Percentiles rank a stretch among this genome's conserved stretches.
Evolutionary conservation across 2,113 vertebrate genomes (phyloP).

Genomic region (Erythrocercus mccallii): DNA sequence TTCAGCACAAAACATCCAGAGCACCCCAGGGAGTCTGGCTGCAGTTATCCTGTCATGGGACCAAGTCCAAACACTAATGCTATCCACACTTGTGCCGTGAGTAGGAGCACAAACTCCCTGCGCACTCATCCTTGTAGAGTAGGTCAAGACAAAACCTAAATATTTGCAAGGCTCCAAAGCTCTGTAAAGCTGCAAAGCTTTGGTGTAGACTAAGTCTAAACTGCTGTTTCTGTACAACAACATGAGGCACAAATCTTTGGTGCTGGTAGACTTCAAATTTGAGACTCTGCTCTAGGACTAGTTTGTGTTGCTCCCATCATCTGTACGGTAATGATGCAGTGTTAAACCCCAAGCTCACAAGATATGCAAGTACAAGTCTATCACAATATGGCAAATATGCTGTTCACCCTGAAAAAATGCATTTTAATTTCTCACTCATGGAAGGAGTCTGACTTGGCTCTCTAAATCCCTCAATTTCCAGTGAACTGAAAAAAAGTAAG

Average conservation of each 20-base stretch:
- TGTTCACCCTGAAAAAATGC: background rate
- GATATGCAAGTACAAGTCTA: background rate
- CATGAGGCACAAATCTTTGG: background rate
- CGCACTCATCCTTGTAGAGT: background rate
- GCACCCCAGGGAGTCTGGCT: slow-evolving; percentile 54
- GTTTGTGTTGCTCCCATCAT: background rate
- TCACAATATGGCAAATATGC: background rate
- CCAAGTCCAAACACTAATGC: slow-evolving; percentile 1
- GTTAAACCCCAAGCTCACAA: background rate
- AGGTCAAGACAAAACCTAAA: background rate
- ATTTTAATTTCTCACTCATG: background rate
- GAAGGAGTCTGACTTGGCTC: background rate
- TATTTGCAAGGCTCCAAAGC: background rate
- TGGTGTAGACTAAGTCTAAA: background rate
- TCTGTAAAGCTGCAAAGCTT: background rate
- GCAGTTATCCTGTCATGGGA: background rate
- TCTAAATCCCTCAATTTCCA: background rate
- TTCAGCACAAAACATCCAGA: slow-evolving; percentile 38
- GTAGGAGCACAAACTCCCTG: background rate
- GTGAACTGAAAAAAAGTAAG: background rate
- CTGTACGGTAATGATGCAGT: background rate
- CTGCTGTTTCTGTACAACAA: background rate
- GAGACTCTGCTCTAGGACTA: background rate
- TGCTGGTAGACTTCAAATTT: background rate
- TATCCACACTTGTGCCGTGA: slow-evolving; percentile 26